Evolutionary conservation across 64 coral and sea anemone species (phyloP), one percentile per base, ranked within the genome.

Genomic region (Pocillopora damicornis): DNA sequence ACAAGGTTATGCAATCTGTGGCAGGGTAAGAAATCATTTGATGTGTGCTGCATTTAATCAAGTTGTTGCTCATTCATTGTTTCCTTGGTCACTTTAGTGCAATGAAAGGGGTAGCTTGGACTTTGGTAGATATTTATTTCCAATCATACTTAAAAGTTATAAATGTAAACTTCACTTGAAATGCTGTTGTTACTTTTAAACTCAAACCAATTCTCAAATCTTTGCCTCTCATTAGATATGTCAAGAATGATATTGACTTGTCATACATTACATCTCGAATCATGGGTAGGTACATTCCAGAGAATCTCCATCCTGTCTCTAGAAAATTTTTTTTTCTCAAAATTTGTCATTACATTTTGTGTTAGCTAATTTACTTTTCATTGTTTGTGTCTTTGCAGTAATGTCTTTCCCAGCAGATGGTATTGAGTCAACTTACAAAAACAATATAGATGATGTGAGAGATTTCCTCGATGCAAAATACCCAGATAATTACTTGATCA

Each of bases 401-500:
- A 98, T 98, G 96, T 94, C 93, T 13, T 95, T 95, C 45, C 96
- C 96, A 62, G 96, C 93, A 30, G 96, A 98, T 38, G 96, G 96
- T 12, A 92, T 98, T 63, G 96, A 98, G 60, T 98, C 96, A 20
- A 90, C 96, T 5, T 98, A 98, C 60, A 98, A 98, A 51, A 98
- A 98, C 83, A 98, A 92, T 42, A 92, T 98, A 1, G 96, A 98
- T 88, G 96, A 98, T 86, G 93, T 98, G 13, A 78, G 93, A 80
- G 90, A 78, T 42, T 98, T 92, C 79, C 60, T 98, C 11, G 96
- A 98, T 22, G 69, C 90, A 10, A 98, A 94, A 82, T 90, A 98
- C 59, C 80, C 90, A 36, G 91, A 94, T n/a, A 92, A 88, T 36
- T 98, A 95, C 83, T 80, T 94, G 66, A 90, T 98, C 7, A 65